A percentile compares a stretch with the other conserved stretches of the same genome.
These are phyloP conservation scores for Amazona finschi DNA, from an alignment of 2,797 vertebrate species.

Conservation along the genomic window DNA sequence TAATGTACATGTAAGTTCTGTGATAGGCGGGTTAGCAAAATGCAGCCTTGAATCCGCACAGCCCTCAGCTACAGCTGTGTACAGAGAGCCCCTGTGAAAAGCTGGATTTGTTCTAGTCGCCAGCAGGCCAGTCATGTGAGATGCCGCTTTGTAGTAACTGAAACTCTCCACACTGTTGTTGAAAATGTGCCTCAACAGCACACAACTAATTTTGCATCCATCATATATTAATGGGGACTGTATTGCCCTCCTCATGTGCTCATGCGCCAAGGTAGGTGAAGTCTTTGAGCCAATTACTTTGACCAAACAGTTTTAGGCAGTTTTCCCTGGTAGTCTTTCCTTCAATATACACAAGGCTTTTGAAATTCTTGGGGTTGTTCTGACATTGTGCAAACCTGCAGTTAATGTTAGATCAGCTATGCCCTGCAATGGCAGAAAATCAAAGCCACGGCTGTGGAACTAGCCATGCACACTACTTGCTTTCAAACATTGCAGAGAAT, in stretches of 20 bases:
- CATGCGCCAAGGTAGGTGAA: neutral
- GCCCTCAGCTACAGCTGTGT: neutral
- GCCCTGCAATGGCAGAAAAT: neutral
- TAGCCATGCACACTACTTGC: neutral
- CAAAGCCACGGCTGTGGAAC: neutral
- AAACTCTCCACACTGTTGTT: neutral
- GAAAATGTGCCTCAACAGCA: neutral
- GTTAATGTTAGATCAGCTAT: neutral
- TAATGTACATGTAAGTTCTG: neutral
- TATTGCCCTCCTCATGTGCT: neutral
- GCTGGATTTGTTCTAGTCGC: neutral
- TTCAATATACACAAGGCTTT: neutral
- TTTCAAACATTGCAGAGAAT: neutral
- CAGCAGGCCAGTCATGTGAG: neutral
- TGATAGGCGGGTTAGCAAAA: neutral
- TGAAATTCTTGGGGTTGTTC: neutral
- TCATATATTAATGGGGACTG: neutral
- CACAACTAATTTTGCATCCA: neutral
- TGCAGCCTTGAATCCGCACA: neutral
- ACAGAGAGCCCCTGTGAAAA: neutral
- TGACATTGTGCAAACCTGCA: neutral
- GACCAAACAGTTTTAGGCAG: accelerated
- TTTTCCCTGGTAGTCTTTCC: neutral
- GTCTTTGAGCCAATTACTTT: neutral
- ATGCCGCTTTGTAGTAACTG: neutral